Base-by-base conservation (phyloP, 37 sponge, comb jelly and placozoan genomes). In the Mnemiopsis leidyi region DNA sequence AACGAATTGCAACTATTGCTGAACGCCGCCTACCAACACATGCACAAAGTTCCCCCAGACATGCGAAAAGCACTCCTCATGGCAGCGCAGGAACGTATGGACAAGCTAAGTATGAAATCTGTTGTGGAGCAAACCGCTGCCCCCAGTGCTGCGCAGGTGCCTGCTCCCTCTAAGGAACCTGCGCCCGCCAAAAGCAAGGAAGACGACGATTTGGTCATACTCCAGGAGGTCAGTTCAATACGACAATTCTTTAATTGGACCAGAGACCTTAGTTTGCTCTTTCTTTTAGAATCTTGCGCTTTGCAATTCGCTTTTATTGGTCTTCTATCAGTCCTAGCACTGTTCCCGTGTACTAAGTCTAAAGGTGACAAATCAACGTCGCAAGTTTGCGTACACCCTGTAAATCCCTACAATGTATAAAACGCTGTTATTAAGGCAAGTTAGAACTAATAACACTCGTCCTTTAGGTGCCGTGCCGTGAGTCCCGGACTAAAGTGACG, bases 31-130 rank as follows among this genome's bases (percentile, higher is more conserved):
- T 85, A 85, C 26, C 90, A 85, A 21, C 90, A 85, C 90, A 85
- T 85, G 90, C 90, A 85, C 90, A 85, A 40, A 25, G 90, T 85
- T n/a, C 90, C 90, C 5, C 90, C 61, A 0, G 90, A 85, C 61
- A 85, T 85, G 90, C 40, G 61, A 1, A 85, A 85, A 26, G 90
- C 90, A 9, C 90, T 85, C 2, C 30, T 85, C 3, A 85, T 85
- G 16, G 90, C 90, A 16, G 90, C 90, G 1, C 40, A 85, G 90
- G 79, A 77, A 18, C 34, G 79, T 13, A 77, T 77, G 79, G 79
- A 77, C 33, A 77, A 77, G 32, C 36, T 77, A 36, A 77, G 32
- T 36, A 36, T 20, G 9, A 32, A 26, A 1, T 0, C 79, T 5
- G 73, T n/a, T n/a, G 13, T 13, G 5, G 61, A 48, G 13, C 61